Evolutionary conservation across 1,140 invertebrate genomes (phyloP), one percentile per base, ranked within the genome.

Genomic region (Battus philenor): DNA sequence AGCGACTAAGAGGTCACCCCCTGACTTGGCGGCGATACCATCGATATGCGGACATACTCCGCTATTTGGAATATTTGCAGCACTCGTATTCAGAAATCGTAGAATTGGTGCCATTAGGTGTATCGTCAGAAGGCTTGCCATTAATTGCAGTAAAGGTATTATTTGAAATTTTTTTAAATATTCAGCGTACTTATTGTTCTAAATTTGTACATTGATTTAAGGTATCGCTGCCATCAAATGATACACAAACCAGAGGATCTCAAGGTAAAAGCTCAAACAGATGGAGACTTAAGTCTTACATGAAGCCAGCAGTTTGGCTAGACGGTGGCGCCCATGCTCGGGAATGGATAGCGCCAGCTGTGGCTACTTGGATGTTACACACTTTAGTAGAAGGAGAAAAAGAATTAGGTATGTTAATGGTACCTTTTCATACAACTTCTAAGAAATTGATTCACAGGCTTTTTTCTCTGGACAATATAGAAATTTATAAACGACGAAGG

Each of bases 321-420:
- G 91, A 92, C 33, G 90, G 88, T 9, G 89, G 93, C 0, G 91
- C 93, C 43, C 95, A 96, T 63, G 94, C 93, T 0, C 69, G 94
- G 26, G 95, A 96, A 78, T 97, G 95, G 95, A 94, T 96, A 49
- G 88, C 93, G 11, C 91, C 93, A 0, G 93, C 94, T 0, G 92
- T 93, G 0, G 90, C 92, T 26, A 90, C 93, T 5, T 96, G 92
- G 88, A 92, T 96, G 49, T 77, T 95, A 16, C 90, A 90, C 48
- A 90, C 93, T 52, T 76, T 96, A 12, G 89, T 93, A 0, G 91
- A 92, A 59, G 88, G 90, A 26, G 88, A 90, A 55, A 86, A 88
- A 31, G 78, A 70, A 1, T 68, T 78, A 68, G 88, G 88, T 89
- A 41, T n/a, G n/a, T n/a, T n/a, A n/a, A n/a, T n/a, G 20, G 50